These are phyloP conservation scores for Trachelus iudaicus DNA, from an alignment of 2,888 invertebrate genomes.

Conservation along the genomic window DNA sequence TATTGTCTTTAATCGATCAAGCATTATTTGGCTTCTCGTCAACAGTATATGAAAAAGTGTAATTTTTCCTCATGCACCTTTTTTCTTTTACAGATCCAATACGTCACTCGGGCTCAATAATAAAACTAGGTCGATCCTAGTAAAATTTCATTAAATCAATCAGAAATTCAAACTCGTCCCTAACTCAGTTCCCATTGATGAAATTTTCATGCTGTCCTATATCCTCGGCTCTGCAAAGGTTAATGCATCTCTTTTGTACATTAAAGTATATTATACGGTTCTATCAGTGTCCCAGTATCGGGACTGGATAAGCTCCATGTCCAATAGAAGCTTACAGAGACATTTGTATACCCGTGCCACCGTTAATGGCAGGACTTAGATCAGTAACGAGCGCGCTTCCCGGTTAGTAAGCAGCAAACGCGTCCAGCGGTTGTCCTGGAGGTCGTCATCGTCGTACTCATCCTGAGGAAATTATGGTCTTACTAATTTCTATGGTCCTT, in stretches of 20 bases:
- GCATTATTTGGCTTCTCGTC: background rate
- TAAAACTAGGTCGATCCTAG: background rate
- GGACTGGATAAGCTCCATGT: background rate
- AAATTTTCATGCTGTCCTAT: background rate
- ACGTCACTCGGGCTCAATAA: background rate
- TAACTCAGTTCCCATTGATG: background rate
- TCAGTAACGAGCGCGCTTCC: slow-evolving; percentile 19
- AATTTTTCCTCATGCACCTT: background rate
- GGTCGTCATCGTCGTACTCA: background rate
- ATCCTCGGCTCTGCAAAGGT: background rate
- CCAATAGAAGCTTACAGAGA: slow-evolving; percentile 5
- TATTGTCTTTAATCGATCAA: background rate
- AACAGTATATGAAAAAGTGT: background rate
- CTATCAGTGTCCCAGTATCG: background rate
- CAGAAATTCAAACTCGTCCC: background rate
- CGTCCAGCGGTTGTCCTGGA: background rate
- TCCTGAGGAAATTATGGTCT: background rate
- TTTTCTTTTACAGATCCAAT: background rate
- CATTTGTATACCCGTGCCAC: background rate
- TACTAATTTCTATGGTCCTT: background rate
- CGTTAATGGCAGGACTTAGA: slow-evolving; percentile 13
- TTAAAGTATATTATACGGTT: slow-evolving; percentile 2
- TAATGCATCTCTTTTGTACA: background rate
- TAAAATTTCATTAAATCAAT: background rate
- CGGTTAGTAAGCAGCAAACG: slow-evolving; percentile 16